Conservation (phyloP, 2,113 vertebrate genomes). For the Brevimyrus niger region DNA sequence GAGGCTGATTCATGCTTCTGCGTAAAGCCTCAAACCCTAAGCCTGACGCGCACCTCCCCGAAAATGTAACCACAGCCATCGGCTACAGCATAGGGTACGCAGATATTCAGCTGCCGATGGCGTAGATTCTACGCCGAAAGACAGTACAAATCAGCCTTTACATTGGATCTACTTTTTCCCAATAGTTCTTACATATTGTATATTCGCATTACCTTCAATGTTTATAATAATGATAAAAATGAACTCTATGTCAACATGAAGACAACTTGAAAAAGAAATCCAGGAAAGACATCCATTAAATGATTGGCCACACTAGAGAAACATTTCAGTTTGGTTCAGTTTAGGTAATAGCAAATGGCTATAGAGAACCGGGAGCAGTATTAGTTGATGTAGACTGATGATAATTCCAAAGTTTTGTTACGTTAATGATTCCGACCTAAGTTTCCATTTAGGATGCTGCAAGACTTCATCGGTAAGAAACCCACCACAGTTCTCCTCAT, state of each 20-base stretch:
- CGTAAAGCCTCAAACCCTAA: too few species aligned
- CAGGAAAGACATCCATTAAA: not conserved
- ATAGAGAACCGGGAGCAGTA: not conserved
- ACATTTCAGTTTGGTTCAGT: not conserved
- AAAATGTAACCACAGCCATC: not conserved
- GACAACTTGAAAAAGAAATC: not conserved
- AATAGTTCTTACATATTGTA: not conserved
- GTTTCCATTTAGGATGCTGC: not conserved
- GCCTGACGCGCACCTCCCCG: not conserved
- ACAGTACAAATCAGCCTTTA: not conserved
- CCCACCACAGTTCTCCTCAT: constrained; percentile 24
- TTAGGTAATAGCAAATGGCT: not conserved
- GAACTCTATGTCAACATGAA: not conserved
- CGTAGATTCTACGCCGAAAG: not conserved
- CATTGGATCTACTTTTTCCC: not conserved
- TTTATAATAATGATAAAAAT: not conserved
- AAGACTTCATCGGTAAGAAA: not conserved
- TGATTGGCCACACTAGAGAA: not conserved
- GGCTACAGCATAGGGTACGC: not conserved
- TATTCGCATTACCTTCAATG: not conserved
- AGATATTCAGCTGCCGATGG: not conserved
- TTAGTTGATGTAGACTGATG: not conserved
- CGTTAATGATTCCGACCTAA: not conserved
- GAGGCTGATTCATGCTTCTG: not conserved
- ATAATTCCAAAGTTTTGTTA: not conserved